phyloP scores from a whole-genome alignment of 2,888 invertebrate genomes.

The Achlya flavicornis region DNA sequence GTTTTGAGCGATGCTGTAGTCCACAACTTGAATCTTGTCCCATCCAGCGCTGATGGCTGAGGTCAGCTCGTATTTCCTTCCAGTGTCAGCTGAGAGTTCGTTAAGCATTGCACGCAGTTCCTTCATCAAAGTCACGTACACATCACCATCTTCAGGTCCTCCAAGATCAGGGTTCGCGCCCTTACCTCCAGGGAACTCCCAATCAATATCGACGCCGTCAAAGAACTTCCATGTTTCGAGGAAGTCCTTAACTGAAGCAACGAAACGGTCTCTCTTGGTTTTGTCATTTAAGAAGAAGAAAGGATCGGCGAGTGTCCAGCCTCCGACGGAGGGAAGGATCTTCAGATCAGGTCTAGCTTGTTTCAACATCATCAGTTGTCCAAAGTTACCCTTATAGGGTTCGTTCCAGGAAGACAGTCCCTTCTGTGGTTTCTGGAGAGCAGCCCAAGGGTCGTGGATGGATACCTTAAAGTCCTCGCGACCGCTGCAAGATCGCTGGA shows the following conservation, averaged over 20 bases:
- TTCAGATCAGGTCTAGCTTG: constrained; percentile 75
- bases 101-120: constrained; percentile 76
- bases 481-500: constrained; percentile 77
- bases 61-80: constrained; percentile 75
- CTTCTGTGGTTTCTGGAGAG: constrained; percentile 77
- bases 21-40: constrained; percentile 80
- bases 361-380: constrained; percentile 77
- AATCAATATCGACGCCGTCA: constrained; percentile 78
- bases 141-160: constrained; percentile 70
- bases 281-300: constrained; percentile 77
- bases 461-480: constrained; percentile 78
- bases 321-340: constrained; percentile 75
- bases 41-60: constrained; percentile 80
- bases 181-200: constrained; percentile 81
- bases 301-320: constrained; percentile 79
- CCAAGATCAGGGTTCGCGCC: constrained; percentile 77
- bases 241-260: constrained; percentile 76
- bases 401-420: constrained; percentile 78
- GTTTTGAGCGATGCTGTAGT: constrained; percentile 73
- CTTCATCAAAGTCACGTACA: constrained; percentile 72
- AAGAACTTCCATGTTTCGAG: constrained; percentile 80
- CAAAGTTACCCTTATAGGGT: constrained; percentile 80
- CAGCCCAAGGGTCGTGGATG: constrained; percentile 80
- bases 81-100: constrained; percentile 67
- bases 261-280: constrained; percentile 69